Evolutionary conservation across 2,113 vertebrate genomes (phyloP), one percentile per base, ranked within the genome.

Genomic region (Bungarus multicinctus): DNA sequence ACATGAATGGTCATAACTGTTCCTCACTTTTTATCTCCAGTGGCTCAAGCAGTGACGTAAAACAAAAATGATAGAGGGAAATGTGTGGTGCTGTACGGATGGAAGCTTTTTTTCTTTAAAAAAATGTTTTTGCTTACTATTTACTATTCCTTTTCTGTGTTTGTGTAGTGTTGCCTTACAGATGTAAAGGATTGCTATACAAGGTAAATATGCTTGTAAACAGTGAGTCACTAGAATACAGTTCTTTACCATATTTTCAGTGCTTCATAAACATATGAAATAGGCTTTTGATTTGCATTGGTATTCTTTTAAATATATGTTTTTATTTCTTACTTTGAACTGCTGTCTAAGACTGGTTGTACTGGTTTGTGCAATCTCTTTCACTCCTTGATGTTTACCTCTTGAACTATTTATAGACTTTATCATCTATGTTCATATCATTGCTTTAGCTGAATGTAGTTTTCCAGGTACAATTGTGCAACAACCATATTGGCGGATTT

Each of bases 331-430:
- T 85, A 10, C 89, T 53, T 93, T 85, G 93, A 89, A 86, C 60
- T 94, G 23, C 47, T 23, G 39, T 23, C 58, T 50, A 89, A 23
- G 16, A 27, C 85, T 89, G 5, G 88, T 91, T 94, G 95, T 93
- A 88, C 93, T 91, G 94, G 96, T 95, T 97, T 97, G 95, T 95
- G 50, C 90, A 96, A 85, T 39, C 58, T 58, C 91, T 92, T 87
- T 94, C 52, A 92, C 54, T 94, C 50, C 69, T 94, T 50, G 14
- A 91, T 93, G 55, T 89, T 94, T 90, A 92, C 89, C 7, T 93
- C 94, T 87, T 90, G 34, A 93, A 88, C 94, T 97, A 97, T 97
- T 96, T 95, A 95, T 96, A 96, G 93, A 34, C 39, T 96, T 97
- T 96, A 95, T 95, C 95, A 94, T 91, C 93, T 95, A 88, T 69